Evolutionary conservation across 2,113 vertebrate genomes (phyloP).

Genomic region (Fregetta grallaria): DNA sequence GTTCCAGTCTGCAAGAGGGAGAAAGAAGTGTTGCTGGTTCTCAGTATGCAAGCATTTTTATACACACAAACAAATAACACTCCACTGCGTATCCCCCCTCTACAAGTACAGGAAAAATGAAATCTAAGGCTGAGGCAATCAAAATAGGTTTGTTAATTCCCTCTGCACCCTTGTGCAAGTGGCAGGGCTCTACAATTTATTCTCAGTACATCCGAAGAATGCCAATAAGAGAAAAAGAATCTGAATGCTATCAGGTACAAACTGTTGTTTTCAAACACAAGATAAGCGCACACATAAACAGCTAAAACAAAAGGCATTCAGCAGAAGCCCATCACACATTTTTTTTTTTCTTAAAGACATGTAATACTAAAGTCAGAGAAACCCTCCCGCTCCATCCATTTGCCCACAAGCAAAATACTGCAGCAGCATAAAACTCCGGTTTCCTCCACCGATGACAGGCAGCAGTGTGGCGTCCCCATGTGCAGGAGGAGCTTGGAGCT

Average conservation of each 20-base stretch:
- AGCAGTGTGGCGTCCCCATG: accelerated
- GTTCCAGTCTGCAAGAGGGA: conserved; percentile 17
- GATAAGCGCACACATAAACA: neutral
- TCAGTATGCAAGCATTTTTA: neutral
- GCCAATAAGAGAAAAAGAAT: neutral
- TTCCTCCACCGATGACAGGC: neutral
- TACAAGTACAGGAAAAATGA: neutral
- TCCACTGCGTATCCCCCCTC: neutral
- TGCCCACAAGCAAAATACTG: neutral
- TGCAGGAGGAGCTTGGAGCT: neutral
- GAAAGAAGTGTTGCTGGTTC: neutral
- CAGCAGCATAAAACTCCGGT: neutral
- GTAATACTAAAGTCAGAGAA: neutral
- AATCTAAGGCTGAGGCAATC: neutral
- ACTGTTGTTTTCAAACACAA: neutral
- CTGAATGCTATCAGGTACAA: neutral
- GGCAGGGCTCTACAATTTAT: neutral
- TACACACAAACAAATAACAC: neutral
- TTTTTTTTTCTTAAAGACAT: neutral
- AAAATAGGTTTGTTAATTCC: neutral
- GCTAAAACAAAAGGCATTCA: neutral
- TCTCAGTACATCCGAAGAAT: neutral
- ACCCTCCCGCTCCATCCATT: neutral
- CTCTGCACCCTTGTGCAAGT: neutral
- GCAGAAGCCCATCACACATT: neutral